A percentile compares a stretch with the other conserved stretches of the same genome.
Evolutionary conservation across 2,113 vertebrate genomes (phyloP).

Genomic region (Ovibos moschatus): DNA sequence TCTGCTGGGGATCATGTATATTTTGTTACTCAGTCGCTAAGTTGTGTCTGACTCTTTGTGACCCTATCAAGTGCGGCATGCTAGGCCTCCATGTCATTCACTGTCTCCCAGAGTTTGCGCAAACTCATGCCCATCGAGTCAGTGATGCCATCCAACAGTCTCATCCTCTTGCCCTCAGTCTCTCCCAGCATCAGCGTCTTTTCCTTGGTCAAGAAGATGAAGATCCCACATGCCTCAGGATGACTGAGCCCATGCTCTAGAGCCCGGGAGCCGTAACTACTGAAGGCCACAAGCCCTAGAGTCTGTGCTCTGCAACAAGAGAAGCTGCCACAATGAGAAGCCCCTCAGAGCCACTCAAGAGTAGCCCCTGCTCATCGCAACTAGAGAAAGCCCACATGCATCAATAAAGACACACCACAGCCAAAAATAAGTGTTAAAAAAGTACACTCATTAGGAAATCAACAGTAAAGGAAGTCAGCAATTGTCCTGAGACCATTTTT

Average conservation of each 20-base stretch:
- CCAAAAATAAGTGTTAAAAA: background rate
- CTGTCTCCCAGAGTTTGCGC: background rate
- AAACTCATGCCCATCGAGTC: fast-evolving
- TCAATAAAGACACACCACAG: background rate
- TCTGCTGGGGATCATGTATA: fast-evolving
- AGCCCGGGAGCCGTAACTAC: background rate
- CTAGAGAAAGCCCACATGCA: background rate
- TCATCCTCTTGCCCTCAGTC: background rate
- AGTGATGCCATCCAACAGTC: background rate
- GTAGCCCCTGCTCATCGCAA: background rate
- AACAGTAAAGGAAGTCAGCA: background rate
- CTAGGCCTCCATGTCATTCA: background rate
- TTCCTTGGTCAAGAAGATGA: background rate
- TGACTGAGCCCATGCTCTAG: fast-evolving
- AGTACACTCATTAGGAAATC: background rate
- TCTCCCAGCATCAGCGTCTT: background rate
- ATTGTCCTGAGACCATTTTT: background rate
- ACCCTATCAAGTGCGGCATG: background rate
- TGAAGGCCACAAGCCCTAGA: background rate
- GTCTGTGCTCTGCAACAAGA: background rate
- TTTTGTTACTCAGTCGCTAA: background rate
- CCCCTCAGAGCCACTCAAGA: background rate
- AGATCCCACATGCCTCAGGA: background rate
- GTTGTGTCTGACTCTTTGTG: background rate
- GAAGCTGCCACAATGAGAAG: background rate